Evolutionary conservation across 2,888 invertebrate species (phyloP).

Genomic region (Hylaea fasciaria): DNA sequence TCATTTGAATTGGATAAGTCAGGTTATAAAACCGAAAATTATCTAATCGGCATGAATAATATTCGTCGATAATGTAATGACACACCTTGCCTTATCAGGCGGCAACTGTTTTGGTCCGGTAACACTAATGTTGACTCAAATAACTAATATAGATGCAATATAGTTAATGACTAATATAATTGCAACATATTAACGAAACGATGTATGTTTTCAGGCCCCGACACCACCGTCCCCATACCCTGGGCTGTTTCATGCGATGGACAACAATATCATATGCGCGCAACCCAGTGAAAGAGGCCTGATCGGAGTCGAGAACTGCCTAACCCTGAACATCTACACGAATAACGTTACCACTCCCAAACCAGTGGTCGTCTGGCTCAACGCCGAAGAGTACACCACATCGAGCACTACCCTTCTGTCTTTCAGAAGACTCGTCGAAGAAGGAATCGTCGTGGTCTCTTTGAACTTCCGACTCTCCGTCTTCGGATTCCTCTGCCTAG

Average conservation of each 20-base stretch:
- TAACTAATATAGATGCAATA: too few species aligned
- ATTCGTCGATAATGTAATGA: too few species aligned
- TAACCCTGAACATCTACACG: slow-evolving; percentile 68
- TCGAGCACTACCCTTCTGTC: slow-evolving; percentile 54
- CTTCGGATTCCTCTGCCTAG: slow-evolving; percentile 88
- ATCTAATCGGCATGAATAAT: too few species aligned
- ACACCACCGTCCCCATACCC: slow-evolving; percentile 41
- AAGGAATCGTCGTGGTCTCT: slow-evolving; percentile 86
- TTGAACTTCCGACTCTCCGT: slow-evolving; percentile 90
- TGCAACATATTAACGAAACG: background rate
- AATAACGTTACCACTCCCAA: slow-evolving; percentile 57
- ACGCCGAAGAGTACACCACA: slow-evolving; percentile 66
- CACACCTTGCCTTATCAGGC: too few species aligned
- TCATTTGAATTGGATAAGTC: too few species aligned
- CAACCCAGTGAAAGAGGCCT: slow-evolving; percentile 67
- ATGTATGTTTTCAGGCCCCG: slow-evolving; percentile 49
- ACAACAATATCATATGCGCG: slow-evolving; percentile 61
- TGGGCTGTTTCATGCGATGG: slow-evolving; percentile 55
- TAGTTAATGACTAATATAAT: background rate
- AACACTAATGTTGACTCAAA: too few species aligned
- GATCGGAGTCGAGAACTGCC: slow-evolving; percentile 72
- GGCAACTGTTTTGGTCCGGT: too few species aligned
- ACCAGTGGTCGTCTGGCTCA: slow-evolving; percentile 74
- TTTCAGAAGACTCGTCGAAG: slow-evolving; percentile 86
- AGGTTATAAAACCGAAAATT: too few species aligned